Base-by-base conservation (phyloP, 2,888 invertebrate genomes). In the Pristionchus mayeri region DNA sequence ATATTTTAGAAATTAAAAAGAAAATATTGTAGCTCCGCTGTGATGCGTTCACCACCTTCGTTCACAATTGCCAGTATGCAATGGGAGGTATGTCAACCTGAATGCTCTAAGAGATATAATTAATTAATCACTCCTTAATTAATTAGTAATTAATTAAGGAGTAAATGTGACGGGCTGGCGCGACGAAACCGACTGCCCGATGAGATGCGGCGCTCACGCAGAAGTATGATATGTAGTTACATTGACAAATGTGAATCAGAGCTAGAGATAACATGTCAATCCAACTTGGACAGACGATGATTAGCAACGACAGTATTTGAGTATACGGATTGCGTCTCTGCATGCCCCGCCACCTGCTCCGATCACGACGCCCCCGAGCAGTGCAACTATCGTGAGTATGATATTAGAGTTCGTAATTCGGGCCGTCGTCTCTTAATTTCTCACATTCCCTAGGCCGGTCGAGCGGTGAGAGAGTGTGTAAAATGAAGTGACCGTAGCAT, bases 321-420 rank as follows among this genome's bases (percentile, higher is more conserved):
- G 60, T 79, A 50, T 34, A 79, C 71, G 27, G 13, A 7, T 11
- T 90, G 90, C 83, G 85, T 87, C 13, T 87, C 89, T 13, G 87
- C 88, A 21, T 91, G 91, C 52, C 91, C 90, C 24, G 86, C 88
- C 16, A 89, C 91, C n/a, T 91, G 91, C 78, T 86, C 88, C 18
- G 87, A 88, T 48, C 84, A 85, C 48, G 79, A 84, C 21, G 75
- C 84, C 27, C 84, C 87, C 9, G 85, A 82, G 21, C 57, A 80
- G 52, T 87, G 86, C 79, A 76, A 86, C 24, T 44, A 71, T 34
- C 86, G 86, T 86, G n/a, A 75, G 84, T 7, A 3, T n/a, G n/a
- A n/a, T n/a, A n/a, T n/a, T n/a, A n/a, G n/a, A n/a, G n/a, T n/a
- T n/a, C n/a, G n/a, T n/a, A n/a, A n/a, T n/a, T n/a, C n/a, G n/a